A percentile compares a stretch with the other conserved stretches of the same genome.
Evolutionary conservation across 1,140 invertebrate genomes (phyloP).

Genomic region (Macrobrachium rosenbergii): DNA sequence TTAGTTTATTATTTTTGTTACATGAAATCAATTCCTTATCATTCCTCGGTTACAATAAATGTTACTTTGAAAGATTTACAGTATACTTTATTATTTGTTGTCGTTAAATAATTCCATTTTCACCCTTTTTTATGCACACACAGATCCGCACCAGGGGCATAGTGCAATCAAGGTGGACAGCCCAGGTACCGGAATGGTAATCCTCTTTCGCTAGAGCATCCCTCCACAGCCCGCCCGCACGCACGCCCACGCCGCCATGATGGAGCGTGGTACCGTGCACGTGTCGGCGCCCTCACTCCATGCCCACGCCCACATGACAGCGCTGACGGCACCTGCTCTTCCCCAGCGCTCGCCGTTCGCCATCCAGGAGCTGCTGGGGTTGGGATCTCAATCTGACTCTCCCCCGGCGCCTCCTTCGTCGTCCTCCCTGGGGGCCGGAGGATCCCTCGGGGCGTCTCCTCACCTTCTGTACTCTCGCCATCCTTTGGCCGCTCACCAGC

Average conservation of each 20-base stretch:
- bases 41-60: too few species aligned
- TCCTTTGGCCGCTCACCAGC: conserved; percentile 60
- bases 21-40: too few species aligned
- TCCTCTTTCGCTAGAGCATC: conserved; percentile 22
- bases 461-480: conserved; percentile 63
- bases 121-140: too few species aligned
- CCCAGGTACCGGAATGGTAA: conserved; percentile 42
- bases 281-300: conserved; percentile 64
- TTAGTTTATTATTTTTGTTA: too few species aligned
- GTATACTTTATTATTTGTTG: too few species aligned
- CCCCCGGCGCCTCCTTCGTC: conserved; percentile 43
- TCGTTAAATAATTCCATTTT: too few species aligned
- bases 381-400: conserved; percentile 72
- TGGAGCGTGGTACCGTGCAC: conserved; percentile 64
- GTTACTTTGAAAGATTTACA: too few species aligned
- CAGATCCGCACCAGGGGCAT: neutral
- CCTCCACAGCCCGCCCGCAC: conserved; percentile 34
- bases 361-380: conserved; percentile 89
- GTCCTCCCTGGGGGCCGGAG: conserved; percentile 56
- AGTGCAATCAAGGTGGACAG: conserved; percentile 11
- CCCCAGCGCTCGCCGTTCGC: conserved; percentile 91
- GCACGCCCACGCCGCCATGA: conserved; percentile 44
- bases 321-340: conserved; percentile 71
- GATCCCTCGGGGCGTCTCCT: conserved; percentile 61
- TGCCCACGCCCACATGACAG: conserved; percentile 66